Evolutionary conservation across 2,797 vertebrate species (phyloP).

Genomic region (Enteromius trimaculatus): DNA sequence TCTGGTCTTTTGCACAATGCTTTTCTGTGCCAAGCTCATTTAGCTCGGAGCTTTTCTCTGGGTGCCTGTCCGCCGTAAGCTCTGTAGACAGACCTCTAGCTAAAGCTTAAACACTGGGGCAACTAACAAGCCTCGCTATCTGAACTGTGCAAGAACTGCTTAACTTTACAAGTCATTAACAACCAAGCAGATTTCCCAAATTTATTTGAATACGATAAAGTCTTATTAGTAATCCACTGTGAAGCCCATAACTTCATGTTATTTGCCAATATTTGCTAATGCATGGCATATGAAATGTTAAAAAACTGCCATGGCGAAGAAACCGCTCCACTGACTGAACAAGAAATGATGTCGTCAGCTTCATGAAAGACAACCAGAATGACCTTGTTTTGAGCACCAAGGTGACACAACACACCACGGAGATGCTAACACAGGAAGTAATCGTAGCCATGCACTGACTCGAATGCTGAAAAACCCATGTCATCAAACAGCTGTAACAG

Average conservation of each 20-base stretch:
- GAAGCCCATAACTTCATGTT: neutral
- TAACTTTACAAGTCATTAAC: constrained; percentile 39
- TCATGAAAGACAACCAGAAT: constrained; percentile 33
- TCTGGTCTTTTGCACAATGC: constrained; percentile 24
- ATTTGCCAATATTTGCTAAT: neutral
- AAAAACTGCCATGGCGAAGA: constrained; percentile 9
- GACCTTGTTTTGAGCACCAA: constrained; percentile 61
- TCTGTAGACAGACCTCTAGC: constrained; percentile 14
- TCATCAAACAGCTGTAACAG: constrained; percentile 59
- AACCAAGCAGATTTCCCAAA: constrained; percentile 7
- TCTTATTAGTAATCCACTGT: constrained; percentile 31
- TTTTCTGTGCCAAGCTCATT: constrained; percentile 44
- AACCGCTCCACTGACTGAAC: constrained; percentile 26
- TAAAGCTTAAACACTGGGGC: constrained; percentile 21
- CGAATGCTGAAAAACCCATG: constrained; percentile 53
- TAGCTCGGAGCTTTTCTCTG: constrained; percentile 37
- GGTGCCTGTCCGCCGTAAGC: constrained; percentile 22
- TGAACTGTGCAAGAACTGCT: constrained; percentile 28
- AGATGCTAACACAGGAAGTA: constrained; percentile 52
- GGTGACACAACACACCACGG: constrained; percentile 36
- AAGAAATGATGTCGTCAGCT: constrained; percentile 57
- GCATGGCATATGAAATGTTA: neutral
- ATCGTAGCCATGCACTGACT: constrained; percentile 45
- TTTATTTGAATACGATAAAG: constrained; percentile 21
- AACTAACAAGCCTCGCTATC: constrained; percentile 36